phyloP scores from a whole-genome alignment of 1,140 invertebrate genomes.

The Chrysomallon squamiferum region DNA sequence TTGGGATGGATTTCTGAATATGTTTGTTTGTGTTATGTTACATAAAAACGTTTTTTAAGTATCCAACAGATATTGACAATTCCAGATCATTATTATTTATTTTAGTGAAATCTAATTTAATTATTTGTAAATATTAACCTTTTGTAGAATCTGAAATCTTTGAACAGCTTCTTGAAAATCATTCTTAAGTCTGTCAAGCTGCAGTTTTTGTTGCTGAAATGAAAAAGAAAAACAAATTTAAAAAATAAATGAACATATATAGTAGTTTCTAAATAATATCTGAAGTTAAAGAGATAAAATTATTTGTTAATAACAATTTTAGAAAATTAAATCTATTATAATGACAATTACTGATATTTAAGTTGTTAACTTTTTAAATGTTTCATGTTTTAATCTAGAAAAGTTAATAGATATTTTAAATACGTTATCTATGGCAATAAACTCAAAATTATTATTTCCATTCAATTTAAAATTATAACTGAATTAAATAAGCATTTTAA shows the following conservation, averaged over 20 bases:
- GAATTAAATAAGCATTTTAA: background rate
- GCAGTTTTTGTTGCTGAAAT: conserved; percentile 75
- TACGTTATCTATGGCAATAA: too few relatives aligned
- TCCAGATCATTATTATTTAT: too few relatives aligned
- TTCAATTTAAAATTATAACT: too few relatives aligned
- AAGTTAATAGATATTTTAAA: background rate
- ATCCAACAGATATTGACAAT: background rate
- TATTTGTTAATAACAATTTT: background rate
- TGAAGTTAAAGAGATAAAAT: background rate
- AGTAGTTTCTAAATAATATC: background rate
- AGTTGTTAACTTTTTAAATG: background rate
- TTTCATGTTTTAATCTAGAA: background rate
- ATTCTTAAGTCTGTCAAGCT: conserved; percentile 80
- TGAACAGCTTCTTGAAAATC: conserved; percentile 81
- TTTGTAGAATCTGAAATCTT: conserved; percentile 77
- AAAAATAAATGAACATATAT: background rate
- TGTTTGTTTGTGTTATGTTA: too few relatives aligned
- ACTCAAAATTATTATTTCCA: too few relatives aligned
- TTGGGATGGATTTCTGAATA: background rate
- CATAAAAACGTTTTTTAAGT: background rate
- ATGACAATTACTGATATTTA: too few relatives aligned
- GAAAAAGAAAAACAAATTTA: conserved; percentile 3
- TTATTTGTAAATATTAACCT: too few relatives aligned
- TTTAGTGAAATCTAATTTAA: too few relatives aligned
- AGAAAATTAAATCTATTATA: background rate